A percentile compares a stretch with the other conserved stretches of the same genome.
These are phyloP conservation scores for Acestrorhynchus altus DNA, from an alignment of 2,797 vertebrate genomes.

Conservation along the genomic window DNA sequence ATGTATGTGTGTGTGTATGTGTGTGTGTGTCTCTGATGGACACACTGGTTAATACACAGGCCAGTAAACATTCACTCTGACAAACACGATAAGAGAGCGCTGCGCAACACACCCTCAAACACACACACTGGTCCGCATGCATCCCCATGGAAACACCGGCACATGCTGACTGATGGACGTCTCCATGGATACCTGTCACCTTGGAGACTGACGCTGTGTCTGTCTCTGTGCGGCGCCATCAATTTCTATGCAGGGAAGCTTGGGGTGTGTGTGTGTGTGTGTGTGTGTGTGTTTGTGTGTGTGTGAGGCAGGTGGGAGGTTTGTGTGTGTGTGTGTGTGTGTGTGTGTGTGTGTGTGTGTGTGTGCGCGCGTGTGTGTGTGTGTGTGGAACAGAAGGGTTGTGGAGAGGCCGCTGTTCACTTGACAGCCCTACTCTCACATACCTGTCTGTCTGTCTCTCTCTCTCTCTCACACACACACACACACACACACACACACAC, in stretches of 20 bases:
- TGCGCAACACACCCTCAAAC: slow-evolving; percentile 30
- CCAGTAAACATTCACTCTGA: slow-evolving; percentile 74
- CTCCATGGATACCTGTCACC: slow-evolving; percentile 78
- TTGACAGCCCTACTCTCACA: slow-evolving; percentile 53
- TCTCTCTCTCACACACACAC: slow-evolving; percentile 63
- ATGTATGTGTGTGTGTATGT: no score
- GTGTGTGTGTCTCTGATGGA: slow-evolving; percentile 63
- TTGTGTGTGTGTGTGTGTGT: slow-evolving; percentile 22
- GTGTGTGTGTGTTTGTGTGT: slow-evolving; percentile 22
- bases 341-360: slow-evolving; percentile 13
- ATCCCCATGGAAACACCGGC: slow-evolving; percentile 68
- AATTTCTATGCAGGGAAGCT: slow-evolving; percentile 55
- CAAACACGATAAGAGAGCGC: slow-evolving; percentile 71
- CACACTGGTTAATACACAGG: slow-evolving; percentile 69
- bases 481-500: no score
- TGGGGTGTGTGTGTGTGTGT: slow-evolving; percentile 16
- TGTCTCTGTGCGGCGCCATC: slow-evolving; percentile 62
- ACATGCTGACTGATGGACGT: slow-evolving; percentile 77
- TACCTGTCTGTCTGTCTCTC: slow-evolving; percentile 48
- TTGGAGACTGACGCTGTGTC: slow-evolving; percentile 71
- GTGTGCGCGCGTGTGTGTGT: slow-evolving; percentile 7
- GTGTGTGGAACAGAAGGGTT: slow-evolving; percentile 38
- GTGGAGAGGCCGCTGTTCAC: slow-evolving; percentile 29
- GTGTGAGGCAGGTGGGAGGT: slow-evolving; percentile 21
- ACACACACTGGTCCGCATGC: slow-evolving; percentile 53